phyloP scores from a whole-genome alignment of 2,797 vertebrate species.

The Gambelia wislizenii region DNA sequence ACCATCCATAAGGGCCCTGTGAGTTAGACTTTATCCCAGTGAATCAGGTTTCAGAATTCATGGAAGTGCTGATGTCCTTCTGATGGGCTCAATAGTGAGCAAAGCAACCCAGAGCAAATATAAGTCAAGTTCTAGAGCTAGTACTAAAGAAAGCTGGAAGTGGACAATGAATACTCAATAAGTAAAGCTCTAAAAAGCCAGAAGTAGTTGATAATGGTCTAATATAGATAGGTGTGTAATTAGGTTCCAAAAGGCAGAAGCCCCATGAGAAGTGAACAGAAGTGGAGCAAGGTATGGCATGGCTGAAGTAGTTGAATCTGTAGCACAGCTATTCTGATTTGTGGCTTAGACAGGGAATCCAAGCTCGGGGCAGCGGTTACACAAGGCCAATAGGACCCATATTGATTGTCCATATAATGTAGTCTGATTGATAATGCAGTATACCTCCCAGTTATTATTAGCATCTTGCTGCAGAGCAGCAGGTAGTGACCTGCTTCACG shows the following conservation, averaged over 20 bases:
- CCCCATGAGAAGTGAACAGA: not conserved
- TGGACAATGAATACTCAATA: not conserved
- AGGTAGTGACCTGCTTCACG: not conserved
- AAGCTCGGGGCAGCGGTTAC: not conserved
- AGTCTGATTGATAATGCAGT: not conserved
- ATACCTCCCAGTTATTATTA: not conserved
- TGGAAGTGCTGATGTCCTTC: not conserved
- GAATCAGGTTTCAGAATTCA: not conserved
- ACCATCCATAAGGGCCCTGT: not conserved
- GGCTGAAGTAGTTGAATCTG: not conserved
- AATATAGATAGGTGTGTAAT: not conserved
- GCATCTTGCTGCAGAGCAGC: not conserved
- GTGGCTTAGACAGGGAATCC: not conserved
- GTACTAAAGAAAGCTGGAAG: no score
- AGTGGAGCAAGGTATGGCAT: not conserved
- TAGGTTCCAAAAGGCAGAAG: not conserved
- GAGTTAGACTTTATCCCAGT: not conserved
- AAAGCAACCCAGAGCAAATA: not conserved
- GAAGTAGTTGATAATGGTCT: not conserved
- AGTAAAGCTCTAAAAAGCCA: not conserved
- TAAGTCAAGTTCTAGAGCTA: not conserved
- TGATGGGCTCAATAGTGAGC: no score
- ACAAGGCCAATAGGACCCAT: not conserved
- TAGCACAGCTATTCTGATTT: no score
- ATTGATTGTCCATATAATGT: not conserved